Evolutionary conservation across 2,888 invertebrate species (phyloP), one percentile per base, ranked within the genome.

Genomic region (Caenorhabditis zanzibari): DNA sequence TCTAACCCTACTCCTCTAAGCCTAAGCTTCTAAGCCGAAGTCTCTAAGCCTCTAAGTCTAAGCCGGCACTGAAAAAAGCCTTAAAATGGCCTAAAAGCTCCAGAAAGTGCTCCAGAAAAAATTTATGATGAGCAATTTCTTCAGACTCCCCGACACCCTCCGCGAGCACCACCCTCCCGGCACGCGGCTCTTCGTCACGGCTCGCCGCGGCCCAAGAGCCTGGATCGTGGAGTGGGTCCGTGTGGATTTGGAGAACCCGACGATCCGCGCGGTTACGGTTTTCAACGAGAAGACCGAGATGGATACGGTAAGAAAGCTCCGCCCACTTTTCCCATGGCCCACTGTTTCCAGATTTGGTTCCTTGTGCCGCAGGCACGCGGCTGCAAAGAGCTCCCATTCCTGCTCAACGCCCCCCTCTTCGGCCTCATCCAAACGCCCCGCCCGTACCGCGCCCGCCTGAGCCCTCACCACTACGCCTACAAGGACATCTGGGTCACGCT

Each of bases 401-500:
- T 75, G 3, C 44, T 75, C 6, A 24, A 24, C 0, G 5, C 44
- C 26, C 58, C 32, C 0, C 4, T 32, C 16, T 77, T 77, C 35
- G 76, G 76, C 41, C 26, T 77, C 5, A 5, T 77, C 22, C 69
- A 77, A 12, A 49, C 68, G 0, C 76, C 68, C 2, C 16, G 24
- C 7, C 5, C 6, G 14, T 69, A 38, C 41, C 12, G 10, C 52
- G 41, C 69, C 12, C 68, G 59, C 7, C 14, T 16, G 0, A 7
- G n/a, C n/a, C 69, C 61, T 2, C 28, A 58, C 10, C 59, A 47
- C n/a, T 47, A 10, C 26, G 14, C 4, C 0, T 59, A 22, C 12
- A 9, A 26, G 5, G 22, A 76, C 26, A 28, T 69, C 0, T 77
- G 76, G 76, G 38, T 77, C 5, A 52, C 61, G 5, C 10, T 69